Evolutionary conservation across 2,797 vertebrate species (phyloP).

Genomic region (Diplodus sargus): DNA sequence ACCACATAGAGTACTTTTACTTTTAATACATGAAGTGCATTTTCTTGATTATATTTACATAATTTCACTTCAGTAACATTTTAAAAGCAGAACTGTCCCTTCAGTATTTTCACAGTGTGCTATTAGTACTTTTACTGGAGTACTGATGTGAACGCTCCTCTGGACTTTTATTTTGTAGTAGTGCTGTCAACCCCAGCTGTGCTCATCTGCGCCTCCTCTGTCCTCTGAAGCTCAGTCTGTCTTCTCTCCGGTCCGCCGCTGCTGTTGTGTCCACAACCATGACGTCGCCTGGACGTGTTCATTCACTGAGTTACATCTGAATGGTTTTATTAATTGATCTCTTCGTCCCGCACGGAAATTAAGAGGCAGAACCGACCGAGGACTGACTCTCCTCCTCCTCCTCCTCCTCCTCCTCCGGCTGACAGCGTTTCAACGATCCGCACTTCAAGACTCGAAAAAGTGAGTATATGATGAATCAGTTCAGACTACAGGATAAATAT

Average conservation of each 20-base stretch:
- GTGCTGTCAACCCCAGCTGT: slow-evolving; percentile 69
- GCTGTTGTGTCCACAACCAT: not conserved
- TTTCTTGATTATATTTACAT: not conserved
- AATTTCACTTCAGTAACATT: not conserved
- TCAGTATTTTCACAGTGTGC: not conserved
- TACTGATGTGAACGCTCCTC: not conserved
- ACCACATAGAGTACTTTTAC: not conserved
- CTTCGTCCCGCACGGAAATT: too few species aligned
- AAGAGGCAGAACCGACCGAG: not conserved
- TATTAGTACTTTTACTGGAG: not conserved
- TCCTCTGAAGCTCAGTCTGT: not conserved
- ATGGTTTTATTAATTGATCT: not conserved
- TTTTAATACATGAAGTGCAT: not conserved
- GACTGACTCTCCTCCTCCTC: not conserved
- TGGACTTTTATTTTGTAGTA: slow-evolving; percentile 56
- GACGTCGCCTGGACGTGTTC: not conserved
- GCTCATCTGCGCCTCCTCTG: slow-evolving; percentile 5
- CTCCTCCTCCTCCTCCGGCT: not conserved
- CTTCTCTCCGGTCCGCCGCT: not conserved
- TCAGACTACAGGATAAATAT: too few species aligned
- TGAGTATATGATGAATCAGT: slow-evolving; percentile 13
- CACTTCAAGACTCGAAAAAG: not conserved
- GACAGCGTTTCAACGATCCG: not conserved
- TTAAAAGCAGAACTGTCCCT: not conserved
- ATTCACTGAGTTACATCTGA: rapidly evolving